Percentiles rank a stretch among this genome's conserved stretches.
These are phyloP conservation scores for Ptilorrhoa leucosticta DNA, from an alignment of 2,113 vertebrate species.

Conservation along the genomic window DNA sequence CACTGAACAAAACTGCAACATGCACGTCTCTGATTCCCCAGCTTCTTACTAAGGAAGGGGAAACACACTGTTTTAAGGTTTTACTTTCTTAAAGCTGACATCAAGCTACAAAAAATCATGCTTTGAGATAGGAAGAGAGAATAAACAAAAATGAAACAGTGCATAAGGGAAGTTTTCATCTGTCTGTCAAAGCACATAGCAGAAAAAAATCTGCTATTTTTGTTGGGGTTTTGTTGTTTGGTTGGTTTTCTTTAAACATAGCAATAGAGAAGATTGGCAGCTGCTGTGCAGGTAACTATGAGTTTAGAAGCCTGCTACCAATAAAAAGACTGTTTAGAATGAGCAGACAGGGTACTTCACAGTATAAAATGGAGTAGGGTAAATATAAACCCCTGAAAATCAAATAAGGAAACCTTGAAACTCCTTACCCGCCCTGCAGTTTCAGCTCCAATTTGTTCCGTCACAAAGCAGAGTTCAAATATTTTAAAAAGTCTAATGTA, in stretches of 20 bases:
- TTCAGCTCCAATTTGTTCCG: constrained; percentile 48
- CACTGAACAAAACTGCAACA: background rate
- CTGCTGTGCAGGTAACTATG: background rate
- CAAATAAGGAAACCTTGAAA: constrained; percentile 51
- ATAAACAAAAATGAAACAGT: background rate
- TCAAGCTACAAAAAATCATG: background rate
- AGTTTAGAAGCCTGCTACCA: background rate
- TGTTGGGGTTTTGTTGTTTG: background rate
- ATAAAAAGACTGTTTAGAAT: background rate
- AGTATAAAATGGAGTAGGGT: background rate
- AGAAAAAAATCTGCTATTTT: background rate
- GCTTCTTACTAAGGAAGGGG: background rate
- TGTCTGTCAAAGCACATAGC: background rate
- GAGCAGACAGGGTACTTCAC: constrained; percentile 11
- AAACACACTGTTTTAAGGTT: background rate
- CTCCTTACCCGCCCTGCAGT: constrained; percentile 7
- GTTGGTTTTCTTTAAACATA: background rate
- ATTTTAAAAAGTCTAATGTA: constrained; percentile 46
- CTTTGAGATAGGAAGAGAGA: background rate
- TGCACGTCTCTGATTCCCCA: background rate
- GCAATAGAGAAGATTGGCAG: background rate
- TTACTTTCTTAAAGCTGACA: background rate
- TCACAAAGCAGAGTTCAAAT: constrained; percentile 54
- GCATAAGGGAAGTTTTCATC: background rate
- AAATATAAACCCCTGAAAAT: constrained; percentile 54